A percentile compares a stretch with the other conserved stretches of the same genome.
Evolutionary conservation across 2,113 vertebrate species (phyloP).

Genomic region (Pomatorhinus ruficollis): DNA sequence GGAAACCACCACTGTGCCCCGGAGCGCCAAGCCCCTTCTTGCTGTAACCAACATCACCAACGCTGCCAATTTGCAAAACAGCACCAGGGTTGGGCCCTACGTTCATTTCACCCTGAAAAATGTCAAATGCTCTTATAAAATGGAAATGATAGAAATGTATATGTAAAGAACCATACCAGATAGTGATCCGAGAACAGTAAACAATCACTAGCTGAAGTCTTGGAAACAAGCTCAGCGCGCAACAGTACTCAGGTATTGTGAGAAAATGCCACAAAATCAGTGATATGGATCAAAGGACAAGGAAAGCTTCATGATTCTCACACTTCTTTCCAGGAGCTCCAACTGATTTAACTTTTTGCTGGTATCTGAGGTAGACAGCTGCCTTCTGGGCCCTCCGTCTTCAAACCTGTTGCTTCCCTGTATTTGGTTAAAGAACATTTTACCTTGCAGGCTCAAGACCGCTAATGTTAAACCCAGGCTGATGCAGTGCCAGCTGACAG

Average conservation of each 20-base stretch:
- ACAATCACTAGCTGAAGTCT: background rate
- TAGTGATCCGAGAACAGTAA: background rate
- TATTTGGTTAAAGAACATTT: background rate
- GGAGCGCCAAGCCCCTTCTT: background rate
- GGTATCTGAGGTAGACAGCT: background rate
- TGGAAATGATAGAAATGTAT: background rate
- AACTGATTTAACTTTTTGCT: background rate
- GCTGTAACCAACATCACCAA: background rate
- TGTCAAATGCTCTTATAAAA: background rate
- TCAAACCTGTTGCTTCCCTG: constrained; percentile 30
- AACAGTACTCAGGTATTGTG: background rate
- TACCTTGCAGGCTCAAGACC: background rate
- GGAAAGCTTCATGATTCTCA: background rate
- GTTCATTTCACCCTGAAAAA: background rate
- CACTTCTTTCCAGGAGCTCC: background rate
- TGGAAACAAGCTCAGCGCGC: fast-evolving
- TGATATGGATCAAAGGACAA: fast-evolving
- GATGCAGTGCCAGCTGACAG: background rate
- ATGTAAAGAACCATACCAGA: background rate
- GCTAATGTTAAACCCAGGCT: too few species aligned
- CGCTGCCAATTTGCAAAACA: fast-evolving
- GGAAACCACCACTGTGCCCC: background rate
- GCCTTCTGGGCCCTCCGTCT: background rate
- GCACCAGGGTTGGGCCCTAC: background rate
- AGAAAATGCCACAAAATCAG: background rate